phyloP scores from a whole-genome alignment of 2,113 vertebrate genomes.

The Sapayoa aenigma region DNA sequence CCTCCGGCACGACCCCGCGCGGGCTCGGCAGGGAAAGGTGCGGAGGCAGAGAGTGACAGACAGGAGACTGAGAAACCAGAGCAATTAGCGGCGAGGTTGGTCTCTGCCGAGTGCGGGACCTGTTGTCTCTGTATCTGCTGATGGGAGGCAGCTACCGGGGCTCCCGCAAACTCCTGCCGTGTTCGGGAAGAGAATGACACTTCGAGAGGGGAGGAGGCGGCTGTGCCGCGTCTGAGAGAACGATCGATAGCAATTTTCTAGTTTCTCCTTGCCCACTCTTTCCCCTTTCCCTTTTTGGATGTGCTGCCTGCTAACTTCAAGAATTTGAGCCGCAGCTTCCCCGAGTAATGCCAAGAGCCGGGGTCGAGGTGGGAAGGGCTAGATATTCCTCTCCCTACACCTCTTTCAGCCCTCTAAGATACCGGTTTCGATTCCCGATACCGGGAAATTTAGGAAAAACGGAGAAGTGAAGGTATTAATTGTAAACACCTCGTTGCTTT shows the following conservation, averaged over 20 bases:
- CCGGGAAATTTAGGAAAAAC: slow-evolving; percentile 23
- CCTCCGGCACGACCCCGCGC: not conserved
- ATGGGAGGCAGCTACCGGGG: not conserved
- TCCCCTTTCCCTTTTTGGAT: not conserved
- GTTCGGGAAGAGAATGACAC: not conserved
- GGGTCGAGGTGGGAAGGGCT: not conserved
- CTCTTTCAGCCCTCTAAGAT: not conserved
- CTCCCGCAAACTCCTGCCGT: not conserved
- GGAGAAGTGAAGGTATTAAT: slow-evolving; percentile 48
- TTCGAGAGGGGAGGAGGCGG: not conserved
- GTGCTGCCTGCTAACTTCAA: not conserved
- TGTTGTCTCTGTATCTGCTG: not conserved
- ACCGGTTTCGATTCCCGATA: not conserved
- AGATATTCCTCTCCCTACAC: not conserved
- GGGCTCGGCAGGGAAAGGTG: not conserved
- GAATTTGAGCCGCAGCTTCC: not conserved
- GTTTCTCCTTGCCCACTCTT: not conserved
- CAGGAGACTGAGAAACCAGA: not conserved
- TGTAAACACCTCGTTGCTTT: slow-evolving; percentile 68
- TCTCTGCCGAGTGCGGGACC: not conserved
- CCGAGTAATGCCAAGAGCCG: not conserved
- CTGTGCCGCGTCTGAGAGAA: not conserved
- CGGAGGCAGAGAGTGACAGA: not conserved
- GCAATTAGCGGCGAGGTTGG: not conserved
- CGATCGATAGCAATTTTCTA: not conserved